Conservation (phyloP, 2,797 vertebrate genomes). For the Furcifer pardalis region DNA sequence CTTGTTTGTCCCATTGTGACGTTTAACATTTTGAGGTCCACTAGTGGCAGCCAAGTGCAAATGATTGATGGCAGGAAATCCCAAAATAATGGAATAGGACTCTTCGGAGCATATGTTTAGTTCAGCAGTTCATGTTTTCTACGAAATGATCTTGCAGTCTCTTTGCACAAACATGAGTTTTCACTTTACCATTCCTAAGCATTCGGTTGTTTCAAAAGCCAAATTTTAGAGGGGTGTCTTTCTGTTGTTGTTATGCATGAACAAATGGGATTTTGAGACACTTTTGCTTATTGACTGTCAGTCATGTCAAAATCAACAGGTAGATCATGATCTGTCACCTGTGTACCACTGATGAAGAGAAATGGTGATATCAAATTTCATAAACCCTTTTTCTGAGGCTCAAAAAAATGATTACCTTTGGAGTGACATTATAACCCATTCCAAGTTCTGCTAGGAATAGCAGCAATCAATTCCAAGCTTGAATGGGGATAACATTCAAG, state of each 20-base stretch:
- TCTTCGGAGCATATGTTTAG: not conserved
- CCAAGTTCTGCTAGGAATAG: not conserved
- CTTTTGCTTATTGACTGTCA: not conserved
- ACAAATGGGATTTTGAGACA: not conserved
- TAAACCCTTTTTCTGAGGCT: not conserved
- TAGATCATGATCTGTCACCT: not conserved
- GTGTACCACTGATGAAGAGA: too few species aligned
- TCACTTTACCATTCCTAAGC: not conserved
- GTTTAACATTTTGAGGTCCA: slow-evolving; percentile 20
- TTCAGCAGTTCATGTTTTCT: not conserved
- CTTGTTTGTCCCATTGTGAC: slow-evolving; percentile 33
- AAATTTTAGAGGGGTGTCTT: too few species aligned
- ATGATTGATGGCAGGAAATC: not conserved
- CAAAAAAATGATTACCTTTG: not conserved
- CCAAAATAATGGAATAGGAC: not conserved
- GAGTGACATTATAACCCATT: not conserved
- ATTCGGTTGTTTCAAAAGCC: not conserved
- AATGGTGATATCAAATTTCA: not conserved
- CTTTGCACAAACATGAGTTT: not conserved
- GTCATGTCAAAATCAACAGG: not conserved
- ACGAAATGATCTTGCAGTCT: not conserved
- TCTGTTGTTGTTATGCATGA: not conserved
- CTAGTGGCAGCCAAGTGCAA: not conserved
- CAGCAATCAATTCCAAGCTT: not conserved
- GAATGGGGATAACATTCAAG: not conserved